phyloP scores from a whole-genome alignment of 2,888 invertebrate genomes.

The Agapostemon virescens region DNA sequence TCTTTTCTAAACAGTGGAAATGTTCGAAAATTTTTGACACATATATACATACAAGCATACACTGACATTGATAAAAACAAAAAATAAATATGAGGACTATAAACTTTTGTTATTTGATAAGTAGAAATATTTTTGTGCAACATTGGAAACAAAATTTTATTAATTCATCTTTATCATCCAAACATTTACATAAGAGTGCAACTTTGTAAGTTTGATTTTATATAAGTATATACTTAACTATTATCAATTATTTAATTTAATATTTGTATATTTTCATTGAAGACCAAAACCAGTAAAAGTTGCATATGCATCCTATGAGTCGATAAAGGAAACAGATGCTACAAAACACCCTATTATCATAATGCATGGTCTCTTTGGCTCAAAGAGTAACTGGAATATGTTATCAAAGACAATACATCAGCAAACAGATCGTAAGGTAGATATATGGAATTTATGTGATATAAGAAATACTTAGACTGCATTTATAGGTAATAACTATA shows the following conservation, averaged over 20 bases:
- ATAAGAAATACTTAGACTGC: conserved; percentile 25
- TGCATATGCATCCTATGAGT: conserved; percentile 86
- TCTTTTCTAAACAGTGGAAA: neutral
- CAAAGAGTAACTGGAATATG: conserved; percentile 92
- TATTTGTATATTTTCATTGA: conserved; percentile 15
- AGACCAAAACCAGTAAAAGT: conserved; percentile 83
- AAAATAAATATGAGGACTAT: conserved; percentile 21
- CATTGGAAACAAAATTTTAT: conserved; percentile 29
- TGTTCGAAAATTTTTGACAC: conserved; percentile 24
- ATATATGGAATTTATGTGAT: conserved; percentile 19
- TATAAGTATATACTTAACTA: neutral
- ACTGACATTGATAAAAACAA: conserved; percentile 17
- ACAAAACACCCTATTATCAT: conserved; percentile 86
- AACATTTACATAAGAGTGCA: conserved; percentile 20
- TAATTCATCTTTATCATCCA: conserved; percentile 15
- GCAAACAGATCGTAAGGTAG: conserved; percentile 85
- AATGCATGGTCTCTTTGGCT: conserved; percentile 93
- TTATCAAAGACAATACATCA: conserved; percentile 87
- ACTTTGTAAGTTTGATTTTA: conserved; percentile 38
- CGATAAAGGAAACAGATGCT: conserved; percentile 78
- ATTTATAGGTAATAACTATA: conserved; percentile 85
- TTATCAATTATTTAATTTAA: neutral
- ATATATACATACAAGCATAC: neutral
- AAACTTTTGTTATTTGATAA: conserved; percentile 25
- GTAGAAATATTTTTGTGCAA: conserved; percentile 31